Evolutionary conservation across 2,888 invertebrate species (phyloP).

Genomic region (Leucophenga maculata): DNA sequence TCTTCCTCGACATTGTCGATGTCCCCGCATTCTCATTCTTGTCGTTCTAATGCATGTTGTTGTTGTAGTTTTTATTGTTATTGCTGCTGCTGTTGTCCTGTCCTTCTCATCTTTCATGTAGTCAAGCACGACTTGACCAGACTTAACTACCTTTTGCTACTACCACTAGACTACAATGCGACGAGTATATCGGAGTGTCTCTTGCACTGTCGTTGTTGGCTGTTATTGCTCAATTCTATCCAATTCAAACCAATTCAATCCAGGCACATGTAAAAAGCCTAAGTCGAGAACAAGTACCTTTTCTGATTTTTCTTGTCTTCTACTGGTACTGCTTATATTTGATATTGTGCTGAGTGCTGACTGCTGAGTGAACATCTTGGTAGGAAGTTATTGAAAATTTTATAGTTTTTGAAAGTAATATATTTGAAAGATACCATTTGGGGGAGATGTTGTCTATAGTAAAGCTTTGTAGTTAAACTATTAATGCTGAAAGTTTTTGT

Average conservation of each 20-base stretch:
- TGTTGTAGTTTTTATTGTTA: background rate
- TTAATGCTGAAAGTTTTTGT: no score
- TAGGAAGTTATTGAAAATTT: no score
- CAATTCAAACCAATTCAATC: constrained; percentile 14
- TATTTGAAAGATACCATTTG: no score
- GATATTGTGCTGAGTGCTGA: no score
- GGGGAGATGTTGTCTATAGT: no score
- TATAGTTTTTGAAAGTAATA: no score
- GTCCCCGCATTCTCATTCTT: constrained; percentile 5
- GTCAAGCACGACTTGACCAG: background rate
- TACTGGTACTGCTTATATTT: background rate
- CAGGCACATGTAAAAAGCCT: constrained; percentile 10
- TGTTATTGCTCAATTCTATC: constrained; percentile 15
- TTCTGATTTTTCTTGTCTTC: background rate
- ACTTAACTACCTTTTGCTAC: background rate
- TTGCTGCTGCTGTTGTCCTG: background rate
- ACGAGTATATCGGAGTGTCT: background rate
- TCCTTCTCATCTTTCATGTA: background rate
- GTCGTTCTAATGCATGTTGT: constrained; percentile 1
- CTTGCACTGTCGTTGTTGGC: constrained; percentile 7
- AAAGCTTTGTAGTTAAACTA: no score
- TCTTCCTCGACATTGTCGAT: constrained; percentile 20
- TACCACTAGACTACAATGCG: background rate
- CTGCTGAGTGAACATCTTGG: no score
- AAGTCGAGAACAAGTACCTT: background rate